Evolutionary conservation across 2,113 vertebrate genomes (phyloP).

Genomic region (Gyps fulvus): DNA sequence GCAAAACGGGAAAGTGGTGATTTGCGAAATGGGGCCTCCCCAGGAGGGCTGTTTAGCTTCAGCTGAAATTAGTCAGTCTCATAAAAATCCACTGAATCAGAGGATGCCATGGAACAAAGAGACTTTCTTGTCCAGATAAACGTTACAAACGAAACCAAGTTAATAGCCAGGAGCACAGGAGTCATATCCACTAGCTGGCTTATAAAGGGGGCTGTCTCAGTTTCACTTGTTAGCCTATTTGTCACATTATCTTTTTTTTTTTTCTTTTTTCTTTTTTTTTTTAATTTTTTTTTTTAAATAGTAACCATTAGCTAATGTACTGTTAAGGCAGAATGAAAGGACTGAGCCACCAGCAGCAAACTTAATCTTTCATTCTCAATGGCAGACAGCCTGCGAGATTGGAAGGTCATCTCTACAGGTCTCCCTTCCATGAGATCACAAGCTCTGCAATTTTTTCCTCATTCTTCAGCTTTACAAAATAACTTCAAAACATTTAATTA

Average conservation of each 20-base stretch:
- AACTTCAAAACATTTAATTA: background rate
- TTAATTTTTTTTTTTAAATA: background rate
- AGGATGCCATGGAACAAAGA: background rate
- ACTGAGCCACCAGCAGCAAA: background rate
- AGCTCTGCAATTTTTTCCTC: background rate
- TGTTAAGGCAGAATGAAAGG: background rate
- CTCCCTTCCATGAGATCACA: background rate
- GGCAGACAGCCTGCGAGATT: background rate
- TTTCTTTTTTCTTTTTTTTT: background rate
- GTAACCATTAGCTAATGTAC: background rate
- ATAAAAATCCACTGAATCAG: conserved; percentile 18
- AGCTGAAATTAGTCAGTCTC: conserved; percentile 9
- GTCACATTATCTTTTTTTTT: background rate
- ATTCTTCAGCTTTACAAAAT: background rate
- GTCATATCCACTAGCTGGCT: background rate
- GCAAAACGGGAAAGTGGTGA: background rate
- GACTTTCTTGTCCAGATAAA: conserved; percentile 7
- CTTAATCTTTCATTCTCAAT: background rate
- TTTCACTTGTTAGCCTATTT: background rate
- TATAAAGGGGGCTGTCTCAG: background rate
- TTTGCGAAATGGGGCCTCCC: background rate
- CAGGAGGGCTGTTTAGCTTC: background rate
- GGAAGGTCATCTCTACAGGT: background rate
- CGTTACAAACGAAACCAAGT: background rate
- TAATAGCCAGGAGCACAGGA: background rate